Conservation (phyloP, 2,113 vertebrate species). For the Sapajus apella region DNA sequence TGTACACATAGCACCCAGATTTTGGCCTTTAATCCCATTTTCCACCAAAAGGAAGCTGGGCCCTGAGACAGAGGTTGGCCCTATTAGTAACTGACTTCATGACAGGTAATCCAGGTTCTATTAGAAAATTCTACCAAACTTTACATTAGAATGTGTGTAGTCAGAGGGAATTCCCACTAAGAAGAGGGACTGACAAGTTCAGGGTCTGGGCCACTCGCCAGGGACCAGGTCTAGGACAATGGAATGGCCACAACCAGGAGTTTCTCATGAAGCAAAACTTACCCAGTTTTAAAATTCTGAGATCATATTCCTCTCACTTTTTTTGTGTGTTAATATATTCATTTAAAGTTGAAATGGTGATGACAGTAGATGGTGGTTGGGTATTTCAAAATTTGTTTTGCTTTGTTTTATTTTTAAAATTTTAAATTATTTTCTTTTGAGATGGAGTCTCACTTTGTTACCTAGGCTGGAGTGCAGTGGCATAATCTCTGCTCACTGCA, state of each 20-base stretch:
- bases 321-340: neutral
- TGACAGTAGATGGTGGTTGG: neutral
- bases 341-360: slow-evolving; percentile 30
- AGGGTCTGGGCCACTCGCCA: neutral
- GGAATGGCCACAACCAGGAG: neutral
- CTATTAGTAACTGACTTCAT: neutral
- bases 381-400: neutral
- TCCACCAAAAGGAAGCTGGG: neutral
- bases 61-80: neutral
- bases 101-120: neutral
- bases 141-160: rapidly evolving
- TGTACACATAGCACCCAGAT: neutral
- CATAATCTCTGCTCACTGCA: neutral
- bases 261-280: neutral
- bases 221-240: neutral
- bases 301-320: neutral
- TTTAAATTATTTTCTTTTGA: neutral
- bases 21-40: neutral
- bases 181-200: neutral
- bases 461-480: neutral
- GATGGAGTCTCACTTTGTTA: neutral
- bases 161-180: neutral
- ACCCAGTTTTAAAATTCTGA: neutral
- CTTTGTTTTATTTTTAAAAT: neutral
- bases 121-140: neutral